Conservation (phyloP, 2,797 vertebrate genomes). For the Sebastes minor region DNA sequence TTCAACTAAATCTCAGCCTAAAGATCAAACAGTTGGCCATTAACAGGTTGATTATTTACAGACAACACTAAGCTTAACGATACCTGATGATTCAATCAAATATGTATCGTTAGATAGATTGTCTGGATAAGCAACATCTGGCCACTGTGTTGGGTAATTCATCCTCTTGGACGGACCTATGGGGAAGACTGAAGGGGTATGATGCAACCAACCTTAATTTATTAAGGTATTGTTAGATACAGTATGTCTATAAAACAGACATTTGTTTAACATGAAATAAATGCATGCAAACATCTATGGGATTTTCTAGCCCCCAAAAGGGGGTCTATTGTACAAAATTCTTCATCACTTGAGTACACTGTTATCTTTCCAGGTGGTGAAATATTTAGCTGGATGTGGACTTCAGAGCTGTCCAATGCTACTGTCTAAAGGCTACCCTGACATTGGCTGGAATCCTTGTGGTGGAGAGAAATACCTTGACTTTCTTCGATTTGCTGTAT, state of each 20-base stretch:
- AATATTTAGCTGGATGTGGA: slow-evolving; percentile 93
- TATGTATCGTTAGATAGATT: background rate
- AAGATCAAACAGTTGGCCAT: background rate
- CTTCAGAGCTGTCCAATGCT: slow-evolving; percentile 96
- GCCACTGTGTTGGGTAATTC: background rate
- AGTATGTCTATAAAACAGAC: background rate
- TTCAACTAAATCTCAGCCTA: background rate
- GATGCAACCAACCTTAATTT: background rate
- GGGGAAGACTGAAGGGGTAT: background rate
- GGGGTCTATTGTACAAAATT: background rate
- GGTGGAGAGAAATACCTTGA: slow-evolving; percentile 95
- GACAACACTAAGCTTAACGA: background rate
- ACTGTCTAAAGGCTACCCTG: slow-evolving; percentile 92
- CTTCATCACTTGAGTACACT: background rate
- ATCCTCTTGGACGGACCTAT: background rate
- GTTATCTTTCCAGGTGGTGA: slow-evolving; percentile 86
- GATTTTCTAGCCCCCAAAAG: no score
- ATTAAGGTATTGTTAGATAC: background rate
- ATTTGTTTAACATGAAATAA: background rate
- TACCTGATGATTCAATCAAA: background rate
- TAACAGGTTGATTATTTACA: background rate
- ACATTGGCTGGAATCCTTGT: slow-evolving; percentile 95
- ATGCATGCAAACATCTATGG: no score
- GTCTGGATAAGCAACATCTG: background rate
- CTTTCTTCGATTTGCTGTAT: slow-evolving; percentile 96